Evolutionary conservation across 2,888 invertebrate genomes (phyloP).

Genomic region (Molanna angustata): DNA sequence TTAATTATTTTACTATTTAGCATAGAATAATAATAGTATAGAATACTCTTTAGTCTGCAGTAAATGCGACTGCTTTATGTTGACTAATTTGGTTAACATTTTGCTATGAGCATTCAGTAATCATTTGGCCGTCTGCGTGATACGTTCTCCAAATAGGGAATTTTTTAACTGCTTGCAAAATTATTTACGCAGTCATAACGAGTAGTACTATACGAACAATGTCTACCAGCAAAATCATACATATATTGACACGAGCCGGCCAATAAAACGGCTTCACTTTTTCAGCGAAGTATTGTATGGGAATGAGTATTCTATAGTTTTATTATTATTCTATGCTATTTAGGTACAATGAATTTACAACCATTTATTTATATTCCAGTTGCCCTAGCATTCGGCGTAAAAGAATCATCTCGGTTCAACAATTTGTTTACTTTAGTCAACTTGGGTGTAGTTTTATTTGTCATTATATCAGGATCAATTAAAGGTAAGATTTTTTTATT

Average conservation of each 20-base stretch:
- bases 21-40: neutral
- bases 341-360: neutral
- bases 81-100: no score
- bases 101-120: no score
- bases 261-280: no score
- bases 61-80: no score
- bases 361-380: slow-evolving; percentile 43
- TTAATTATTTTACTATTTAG: neutral
- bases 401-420: slow-evolving; percentile 83
- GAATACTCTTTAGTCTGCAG: neutral
- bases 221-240: no score
- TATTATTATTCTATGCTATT: neutral
- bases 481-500: slow-evolving; percentile 54
- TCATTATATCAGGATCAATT: slow-evolving; percentile 74
- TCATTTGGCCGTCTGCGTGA: no score
- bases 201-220: no score
- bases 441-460: slow-evolving; percentile 75
- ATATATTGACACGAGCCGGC: no score
- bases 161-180: no score
- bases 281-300: neutral
- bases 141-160: no score
- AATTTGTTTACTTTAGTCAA: slow-evolving; percentile 85
- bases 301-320: neutral
- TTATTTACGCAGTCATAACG: no score
- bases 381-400: slow-evolving; percentile 78